Evolutionary conservation across 2,113 vertebrate genomes (phyloP), one percentile per base, ranked within the genome.

Genomic region (Oreochromis tanganicae): DNA sequence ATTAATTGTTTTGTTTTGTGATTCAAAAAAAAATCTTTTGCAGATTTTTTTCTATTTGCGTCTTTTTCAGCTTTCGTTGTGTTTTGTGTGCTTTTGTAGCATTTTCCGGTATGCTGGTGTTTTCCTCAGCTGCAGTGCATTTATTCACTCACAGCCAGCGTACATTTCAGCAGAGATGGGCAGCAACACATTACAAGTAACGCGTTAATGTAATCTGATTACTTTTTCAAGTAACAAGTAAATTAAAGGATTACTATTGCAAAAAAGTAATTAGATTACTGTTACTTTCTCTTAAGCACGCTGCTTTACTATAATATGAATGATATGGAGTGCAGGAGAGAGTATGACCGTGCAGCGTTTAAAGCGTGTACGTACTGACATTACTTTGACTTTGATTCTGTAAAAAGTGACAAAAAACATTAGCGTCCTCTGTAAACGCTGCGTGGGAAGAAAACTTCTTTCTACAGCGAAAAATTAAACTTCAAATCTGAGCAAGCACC

Each of bases 11-110:
- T 66, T 36, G 10, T 36, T 38, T n/a, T 38, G 4, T 36, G 59
- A 63, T n/a, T 63, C 4, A 0, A 36, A 36, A 36, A 66, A 12
- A 5, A 13, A 0, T 38, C 0, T 66, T 66, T 66, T 66, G 61
- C 19, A n/a, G 34, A 66, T 38, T 38, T 38, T 38, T 36, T 66
- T 66, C 17, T 66, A n/a, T n/a, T 66, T 59, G 4, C 16, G 56
- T 59, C 27, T 59, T 59, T 1, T 59, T 59, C 27, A 59, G 27
- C 56, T 59, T 17, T 59, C 29, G 27, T 3, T 17, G 3, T 27
- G 27, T 17, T 59, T 59, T 29, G 56, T 59, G 56, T 16, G 56
- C 24, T 57, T 29, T 57, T 29, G 13, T 29, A 57, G 24, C 9
- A 16, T 29, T 29, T 16, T 29, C 56, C 3, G 1, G 13, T 59